Percentiles rank a stretch among this genome's conserved stretches.
phyloP scores from a whole-genome alignment of 2,113 vertebrate species.

The Vimba vimba region DNA sequence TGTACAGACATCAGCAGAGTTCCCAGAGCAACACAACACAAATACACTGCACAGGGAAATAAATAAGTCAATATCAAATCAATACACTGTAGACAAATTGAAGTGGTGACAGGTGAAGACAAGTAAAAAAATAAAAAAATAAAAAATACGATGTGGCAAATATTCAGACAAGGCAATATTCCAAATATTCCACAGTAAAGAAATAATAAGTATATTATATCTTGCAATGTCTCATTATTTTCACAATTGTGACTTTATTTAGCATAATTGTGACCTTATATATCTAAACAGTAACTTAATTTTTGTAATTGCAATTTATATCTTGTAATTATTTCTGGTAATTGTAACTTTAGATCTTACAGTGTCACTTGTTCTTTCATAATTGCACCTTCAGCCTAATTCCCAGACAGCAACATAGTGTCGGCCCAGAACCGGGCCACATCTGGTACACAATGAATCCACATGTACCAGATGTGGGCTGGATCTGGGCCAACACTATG shows the following conservation, averaged over 20 bases:
- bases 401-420: too few relatives aligned
- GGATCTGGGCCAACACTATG: too few relatives aligned
- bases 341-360: not conserved
- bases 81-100: not conserved
- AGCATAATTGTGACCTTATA: not conserved
- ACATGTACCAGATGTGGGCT: too few relatives aligned
- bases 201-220: not conserved
- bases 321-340: not conserved
- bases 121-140: too few relatives aligned
- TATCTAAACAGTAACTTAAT: not conserved
- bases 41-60: not conserved
- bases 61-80: constrained; percentile 8
- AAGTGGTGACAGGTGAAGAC: not conserved
- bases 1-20: constrained; percentile 8
- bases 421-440: too few relatives aligned
- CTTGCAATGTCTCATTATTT: not conserved
- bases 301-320: not conserved
- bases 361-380: not conserved
- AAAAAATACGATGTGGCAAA: too few relatives aligned
- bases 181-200: too few relatives aligned
- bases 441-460: too few relatives aligned
- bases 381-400: not conserved
- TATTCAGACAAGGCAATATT: too few relatives aligned
- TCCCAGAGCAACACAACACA: not conserved
- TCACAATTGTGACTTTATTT: not conserved